phyloP scores from a whole-genome alignment of 2,113 vertebrate species.

The Lamprologus lemairii region DNA sequence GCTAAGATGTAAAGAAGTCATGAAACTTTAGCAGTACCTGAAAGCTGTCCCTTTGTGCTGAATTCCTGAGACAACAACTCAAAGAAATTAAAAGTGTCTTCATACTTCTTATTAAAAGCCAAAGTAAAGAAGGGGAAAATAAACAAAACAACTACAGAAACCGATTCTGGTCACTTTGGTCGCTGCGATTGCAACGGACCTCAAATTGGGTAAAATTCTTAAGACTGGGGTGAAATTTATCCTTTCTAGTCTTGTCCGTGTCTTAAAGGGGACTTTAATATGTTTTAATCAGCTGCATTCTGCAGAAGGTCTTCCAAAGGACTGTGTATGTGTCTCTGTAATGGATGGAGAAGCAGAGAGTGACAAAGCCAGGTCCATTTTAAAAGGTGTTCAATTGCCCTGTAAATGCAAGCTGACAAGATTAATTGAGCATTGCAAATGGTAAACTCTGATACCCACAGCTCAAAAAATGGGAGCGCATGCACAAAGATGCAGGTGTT shows the following conservation, averaged over 20 bases:
- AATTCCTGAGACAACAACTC: neutral
- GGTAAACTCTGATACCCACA: slow-evolving; percentile 68
- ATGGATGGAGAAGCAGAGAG: slow-evolving; percentile 56
- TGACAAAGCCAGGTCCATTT: slow-evolving; percentile 60
- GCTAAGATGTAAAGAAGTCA: neutral
- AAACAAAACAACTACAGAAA: neutral
- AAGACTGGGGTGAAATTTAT: slow-evolving; percentile 6
- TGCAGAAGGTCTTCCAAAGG: slow-evolving; percentile 33
- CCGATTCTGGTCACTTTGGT: neutral
- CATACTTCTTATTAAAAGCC: neutral
- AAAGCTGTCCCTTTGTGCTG: slow-evolving; percentile 3
- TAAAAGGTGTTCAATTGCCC: slow-evolving; percentile 63
- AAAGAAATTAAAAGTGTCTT: neutral
- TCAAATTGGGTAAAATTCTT: neutral
- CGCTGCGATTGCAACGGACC: neutral
- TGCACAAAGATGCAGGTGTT: neutral
- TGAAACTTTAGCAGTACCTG: neutral
- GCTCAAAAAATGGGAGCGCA: slow-evolving; percentile 2
- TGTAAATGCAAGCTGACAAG: slow-evolving; percentile 74
- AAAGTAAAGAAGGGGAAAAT: neutral
- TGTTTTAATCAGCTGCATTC: slow-evolving; percentile 33
- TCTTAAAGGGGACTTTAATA: slow-evolving; percentile 18
- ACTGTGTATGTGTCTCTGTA: slow-evolving; percentile 33
- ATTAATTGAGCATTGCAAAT: slow-evolving; percentile 82
- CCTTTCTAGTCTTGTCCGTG: neutral